Evolutionary conservation across 2,797 vertebrate species (phyloP).

Genomic region (Schizopygopsis malacanthus): DNA sequence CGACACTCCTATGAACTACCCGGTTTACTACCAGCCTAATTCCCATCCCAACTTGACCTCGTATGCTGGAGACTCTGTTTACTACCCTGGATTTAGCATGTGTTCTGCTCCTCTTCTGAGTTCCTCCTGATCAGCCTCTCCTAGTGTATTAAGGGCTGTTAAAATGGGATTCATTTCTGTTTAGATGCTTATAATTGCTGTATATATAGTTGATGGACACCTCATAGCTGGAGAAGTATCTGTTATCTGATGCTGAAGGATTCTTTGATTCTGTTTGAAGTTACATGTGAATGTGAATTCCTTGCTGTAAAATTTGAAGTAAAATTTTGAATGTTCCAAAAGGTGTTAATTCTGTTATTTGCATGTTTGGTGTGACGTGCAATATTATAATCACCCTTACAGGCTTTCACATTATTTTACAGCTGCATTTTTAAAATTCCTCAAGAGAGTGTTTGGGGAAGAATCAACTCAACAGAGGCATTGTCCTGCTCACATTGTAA

Average conservation of each 20-base stretch:
- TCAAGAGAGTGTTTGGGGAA: slow-evolving; percentile 42
- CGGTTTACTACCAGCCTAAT: slow-evolving; percentile 72
- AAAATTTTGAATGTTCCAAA: slow-evolving; percentile 5
- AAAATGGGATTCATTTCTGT: not conserved
- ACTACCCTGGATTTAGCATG: slow-evolving; percentile 78
- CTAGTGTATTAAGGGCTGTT: not conserved
- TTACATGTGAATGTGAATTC: not conserved
- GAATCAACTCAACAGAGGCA: slow-evolving; percentile 49
- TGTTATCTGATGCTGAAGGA: slow-evolving; percentile 34
- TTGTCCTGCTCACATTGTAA: slow-evolving; percentile 57
- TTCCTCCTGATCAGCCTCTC: slow-evolving; percentile 78
- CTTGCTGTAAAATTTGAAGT: slow-evolving; percentile 25
- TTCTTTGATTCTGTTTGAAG: slow-evolving; percentile 11
- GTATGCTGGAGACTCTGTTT: slow-evolving; percentile 78
- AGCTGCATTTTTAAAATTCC: slow-evolving; percentile 56
- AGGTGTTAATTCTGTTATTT: slow-evolving; percentile 27
- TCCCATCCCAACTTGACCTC: slow-evolving; percentile 57
- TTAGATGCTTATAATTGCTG: slow-evolving; percentile 23
- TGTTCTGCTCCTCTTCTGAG: slow-evolving; percentile 87
- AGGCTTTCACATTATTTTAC: slow-evolving; percentile 23
- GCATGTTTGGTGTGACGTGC: slow-evolving; percentile 1
- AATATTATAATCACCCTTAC: slow-evolving; percentile 1
- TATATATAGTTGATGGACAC: slow-evolving; percentile 30
- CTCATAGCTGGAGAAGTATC: slow-evolving; percentile 19
- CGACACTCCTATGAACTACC: slow-evolving; percentile 85